Percentiles rank a stretch among this genome's conserved stretches.
Conservation (phyloP, 2,797 vertebrate species). For the Sebastes diploproa region DNA sequence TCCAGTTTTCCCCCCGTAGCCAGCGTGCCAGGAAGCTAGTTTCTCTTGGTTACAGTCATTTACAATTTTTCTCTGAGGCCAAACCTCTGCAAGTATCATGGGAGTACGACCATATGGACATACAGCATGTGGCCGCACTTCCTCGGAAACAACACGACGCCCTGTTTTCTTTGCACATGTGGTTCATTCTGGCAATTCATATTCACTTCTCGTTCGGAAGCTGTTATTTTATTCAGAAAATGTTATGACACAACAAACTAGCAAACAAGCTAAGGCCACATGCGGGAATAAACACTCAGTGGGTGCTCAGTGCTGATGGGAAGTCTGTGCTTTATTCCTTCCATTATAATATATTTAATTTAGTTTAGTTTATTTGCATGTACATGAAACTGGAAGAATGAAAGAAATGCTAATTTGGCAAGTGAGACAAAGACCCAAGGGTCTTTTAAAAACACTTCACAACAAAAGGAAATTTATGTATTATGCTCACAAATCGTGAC, state of each 20-base stretch:
- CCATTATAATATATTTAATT: conserved; percentile 40
- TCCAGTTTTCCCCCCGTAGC: not conserved
- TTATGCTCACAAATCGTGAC: conserved; percentile 30
- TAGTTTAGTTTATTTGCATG: conserved; percentile 43
- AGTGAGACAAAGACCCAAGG: conserved; percentile 32
- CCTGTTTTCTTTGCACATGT: not conserved
- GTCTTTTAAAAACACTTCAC: conserved; percentile 45
- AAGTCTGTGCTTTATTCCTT: conserved; percentile 28
- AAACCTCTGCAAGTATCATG: conserved; percentile 29
- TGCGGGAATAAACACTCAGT: conserved; percentile 39
- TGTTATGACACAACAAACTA: conserved; percentile 27
- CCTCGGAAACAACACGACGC: not conserved
- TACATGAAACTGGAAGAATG: conserved; percentile 30
- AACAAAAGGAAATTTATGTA: conserved; percentile 38
- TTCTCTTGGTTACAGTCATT: conserved; percentile 39
- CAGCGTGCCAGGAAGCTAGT: conserved; percentile 24
- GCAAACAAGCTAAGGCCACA: conserved; percentile 42
- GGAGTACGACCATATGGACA: conserved; percentile 14
- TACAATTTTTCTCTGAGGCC: conserved; percentile 24
- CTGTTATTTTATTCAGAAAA: conserved; percentile 21
- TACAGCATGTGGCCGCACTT: conserved; percentile 9
- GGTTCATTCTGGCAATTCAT: conserved; percentile 3
- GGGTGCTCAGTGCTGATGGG: conserved; percentile 37
- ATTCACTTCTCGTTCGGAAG: conserved; percentile 8
- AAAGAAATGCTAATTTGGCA: conserved; percentile 48